Conservation (phyloP, 2,113 vertebrate species). For the Campylorhamphus procurvoides region DNA sequence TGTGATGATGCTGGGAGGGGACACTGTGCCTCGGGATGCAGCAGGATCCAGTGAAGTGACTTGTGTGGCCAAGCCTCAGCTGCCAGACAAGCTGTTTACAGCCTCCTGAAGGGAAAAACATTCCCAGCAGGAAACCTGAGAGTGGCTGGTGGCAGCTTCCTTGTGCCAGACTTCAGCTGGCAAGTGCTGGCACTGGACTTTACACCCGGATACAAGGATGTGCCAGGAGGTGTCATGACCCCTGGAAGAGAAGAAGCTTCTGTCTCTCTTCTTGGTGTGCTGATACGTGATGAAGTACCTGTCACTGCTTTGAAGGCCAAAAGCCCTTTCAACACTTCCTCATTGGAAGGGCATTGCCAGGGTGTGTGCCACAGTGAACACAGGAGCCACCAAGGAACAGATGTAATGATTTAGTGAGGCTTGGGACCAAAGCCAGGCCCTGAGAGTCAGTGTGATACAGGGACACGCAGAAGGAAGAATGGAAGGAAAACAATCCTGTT, state of each 20-base stretch:
- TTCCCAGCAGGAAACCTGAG: not conserved
- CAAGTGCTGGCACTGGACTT: not conserved
- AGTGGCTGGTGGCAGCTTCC: not conserved
- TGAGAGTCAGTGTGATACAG: not conserved
- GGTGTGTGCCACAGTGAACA: not conserved
- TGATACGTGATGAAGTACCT: not conserved
- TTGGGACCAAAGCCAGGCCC: not conserved
- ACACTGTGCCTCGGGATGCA: not conserved
- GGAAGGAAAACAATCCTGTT: not conserved
- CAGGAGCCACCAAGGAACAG: not conserved
- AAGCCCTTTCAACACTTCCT: not conserved
- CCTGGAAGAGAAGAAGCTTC: not conserved
- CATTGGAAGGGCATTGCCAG: not conserved
- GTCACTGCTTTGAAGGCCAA: not conserved
- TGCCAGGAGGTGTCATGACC: not conserved
- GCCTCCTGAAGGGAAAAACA: not conserved
- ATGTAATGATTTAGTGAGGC: not conserved
- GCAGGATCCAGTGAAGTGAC: not conserved
- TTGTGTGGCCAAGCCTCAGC: not conserved
- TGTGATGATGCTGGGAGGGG: not conserved
- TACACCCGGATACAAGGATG: not conserved
- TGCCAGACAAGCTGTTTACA: not conserved
- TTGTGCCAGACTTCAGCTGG: not conserved
- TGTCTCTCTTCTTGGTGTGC: not conserved
- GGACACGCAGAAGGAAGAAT: not conserved